phyloP scores from a whole-genome alignment of 2,113 vertebrate genomes.

The Eubucco bourcierii region DNA sequence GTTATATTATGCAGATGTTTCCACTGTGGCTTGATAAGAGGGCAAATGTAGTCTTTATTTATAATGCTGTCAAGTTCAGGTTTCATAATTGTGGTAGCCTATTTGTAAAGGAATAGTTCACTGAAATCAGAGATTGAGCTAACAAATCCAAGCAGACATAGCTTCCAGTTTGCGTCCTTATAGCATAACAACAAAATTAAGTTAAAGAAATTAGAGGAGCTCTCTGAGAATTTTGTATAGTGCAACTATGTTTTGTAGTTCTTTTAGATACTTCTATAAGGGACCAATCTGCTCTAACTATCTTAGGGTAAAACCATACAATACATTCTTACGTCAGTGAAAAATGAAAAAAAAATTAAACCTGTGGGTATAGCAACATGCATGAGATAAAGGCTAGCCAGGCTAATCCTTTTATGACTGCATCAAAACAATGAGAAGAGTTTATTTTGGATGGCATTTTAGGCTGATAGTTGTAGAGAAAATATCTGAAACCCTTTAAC shows the following conservation, averaged over 20 bases:
- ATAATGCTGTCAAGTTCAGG: constrained; percentile 3
- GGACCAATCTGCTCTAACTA: not conserved
- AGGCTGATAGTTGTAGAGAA: not conserved
- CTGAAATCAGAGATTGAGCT: not conserved
- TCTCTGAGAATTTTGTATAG: not conserved
- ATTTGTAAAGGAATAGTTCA: not conserved
- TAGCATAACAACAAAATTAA: not conserved
- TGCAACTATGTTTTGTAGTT: not conserved
- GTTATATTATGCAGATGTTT: constrained; percentile 39
- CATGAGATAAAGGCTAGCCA: not conserved
- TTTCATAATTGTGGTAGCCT: constrained; percentile 12
- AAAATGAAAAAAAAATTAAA: not conserved
- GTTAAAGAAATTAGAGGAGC: not conserved
- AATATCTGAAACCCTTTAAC: not conserved
- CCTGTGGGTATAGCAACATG: not conserved
- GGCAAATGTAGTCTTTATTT: constrained; percentile 24
- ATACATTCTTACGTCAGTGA: not conserved
- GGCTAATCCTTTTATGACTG: not conserved
- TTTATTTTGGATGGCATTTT: not conserved
- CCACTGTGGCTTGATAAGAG: constrained; percentile 10
- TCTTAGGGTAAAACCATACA: not conserved
- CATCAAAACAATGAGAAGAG: not conserved
- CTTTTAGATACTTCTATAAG: not conserved
- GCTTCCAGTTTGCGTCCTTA: not conserved
- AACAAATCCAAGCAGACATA: not conserved